Evolutionary conservation across 2,888 invertebrate species (phyloP).

Genomic region (Hirudinaria manillensis): DNA sequence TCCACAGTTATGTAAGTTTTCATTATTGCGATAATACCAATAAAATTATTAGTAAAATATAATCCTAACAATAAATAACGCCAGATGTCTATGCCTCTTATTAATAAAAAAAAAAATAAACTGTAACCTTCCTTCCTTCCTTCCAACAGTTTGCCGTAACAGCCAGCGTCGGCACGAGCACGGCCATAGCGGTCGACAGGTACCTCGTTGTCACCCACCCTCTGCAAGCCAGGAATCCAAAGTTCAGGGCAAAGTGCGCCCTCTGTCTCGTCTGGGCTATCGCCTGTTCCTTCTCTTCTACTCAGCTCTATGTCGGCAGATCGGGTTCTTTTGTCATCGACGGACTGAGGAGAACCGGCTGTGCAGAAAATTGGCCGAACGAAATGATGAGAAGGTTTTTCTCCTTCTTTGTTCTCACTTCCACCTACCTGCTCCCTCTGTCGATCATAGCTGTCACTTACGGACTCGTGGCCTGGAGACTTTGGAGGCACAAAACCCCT

Average conservation of each 20-base stretch:
- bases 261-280: conserved; percentile 55
- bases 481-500: conserved; percentile 55
- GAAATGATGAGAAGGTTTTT: conserved; percentile 44
- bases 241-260: conserved; percentile 51
- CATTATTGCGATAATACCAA: no score
- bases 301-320: conserved; percentile 50
- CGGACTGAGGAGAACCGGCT: neutral
- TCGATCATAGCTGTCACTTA: conserved; percentile 54
- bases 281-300: conserved; percentile 49
- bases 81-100: no score
- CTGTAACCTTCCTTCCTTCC: neutral
- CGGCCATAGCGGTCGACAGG: conserved; percentile 57
- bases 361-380: conserved; percentile 45
- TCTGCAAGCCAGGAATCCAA: conserved; percentile 53
- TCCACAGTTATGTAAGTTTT: no score
- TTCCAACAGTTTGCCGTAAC: conserved; percentile 50
- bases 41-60: no score
- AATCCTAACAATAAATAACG: no score
- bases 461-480: conserved; percentile 53
- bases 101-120: neutral
- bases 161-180: conserved; percentile 56
- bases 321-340: conserved; percentile 32
- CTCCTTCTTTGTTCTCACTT: conserved; percentile 45
- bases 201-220: conserved; percentile 48
- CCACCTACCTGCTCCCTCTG: conserved; percentile 53